phyloP scores from a whole-genome alignment of 2,113 vertebrate genomes.

The Lophura nycthemera region DNA sequence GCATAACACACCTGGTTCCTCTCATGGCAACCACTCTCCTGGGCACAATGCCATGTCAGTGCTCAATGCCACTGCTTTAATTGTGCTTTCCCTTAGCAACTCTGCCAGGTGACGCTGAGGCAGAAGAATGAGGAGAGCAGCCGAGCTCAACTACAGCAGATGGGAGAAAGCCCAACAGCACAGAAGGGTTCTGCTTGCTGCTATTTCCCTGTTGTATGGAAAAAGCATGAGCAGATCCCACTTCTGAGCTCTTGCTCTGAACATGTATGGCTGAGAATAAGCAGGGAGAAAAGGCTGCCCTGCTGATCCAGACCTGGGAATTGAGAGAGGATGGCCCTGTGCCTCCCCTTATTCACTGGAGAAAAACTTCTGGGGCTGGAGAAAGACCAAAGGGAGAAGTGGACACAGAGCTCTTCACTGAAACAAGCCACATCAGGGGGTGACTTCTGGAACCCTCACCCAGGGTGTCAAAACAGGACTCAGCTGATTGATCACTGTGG shows the following conservation, averaged over 20 bases:
- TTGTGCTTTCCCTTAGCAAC: neutral
- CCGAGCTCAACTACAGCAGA: neutral
- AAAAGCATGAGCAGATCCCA: neutral
- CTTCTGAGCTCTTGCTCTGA: neutral
- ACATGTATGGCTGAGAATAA: neutral
- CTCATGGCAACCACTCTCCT: neutral
- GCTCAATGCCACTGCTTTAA: neutral
- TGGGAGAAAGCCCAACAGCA: neutral
- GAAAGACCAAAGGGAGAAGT: neutral
- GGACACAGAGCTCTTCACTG: neutral
- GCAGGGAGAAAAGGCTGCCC: neutral
- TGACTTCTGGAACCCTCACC: neutral
- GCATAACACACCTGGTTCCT: accelerated
- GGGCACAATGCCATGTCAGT: neutral
- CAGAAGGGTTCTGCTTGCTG: neutral
- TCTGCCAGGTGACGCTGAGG: neutral
- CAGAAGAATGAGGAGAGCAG: neutral
- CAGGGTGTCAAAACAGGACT: neutral
- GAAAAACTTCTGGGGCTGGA: neutral
- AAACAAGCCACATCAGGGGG: accelerated
- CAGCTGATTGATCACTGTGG: neutral
- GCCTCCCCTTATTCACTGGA: neutral
- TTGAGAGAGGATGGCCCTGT: neutral
- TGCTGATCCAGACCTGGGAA: neutral
- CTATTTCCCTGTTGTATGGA: neutral